phyloP scores from a whole-genome alignment of 2,797 vertebrate species.

The Mormyrus proboscirostris region DNA sequence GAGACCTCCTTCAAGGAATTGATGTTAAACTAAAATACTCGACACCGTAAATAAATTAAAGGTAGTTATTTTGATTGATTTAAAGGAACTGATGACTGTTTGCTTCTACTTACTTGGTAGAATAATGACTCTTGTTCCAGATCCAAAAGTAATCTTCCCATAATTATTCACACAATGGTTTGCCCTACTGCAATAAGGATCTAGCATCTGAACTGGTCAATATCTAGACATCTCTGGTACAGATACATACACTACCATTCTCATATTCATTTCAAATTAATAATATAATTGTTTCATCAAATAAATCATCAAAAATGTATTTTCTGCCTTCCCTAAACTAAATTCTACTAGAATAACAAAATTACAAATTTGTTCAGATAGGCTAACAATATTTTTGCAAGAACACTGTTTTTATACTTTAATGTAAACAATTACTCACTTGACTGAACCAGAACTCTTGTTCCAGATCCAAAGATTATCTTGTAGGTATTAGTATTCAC shows the following conservation, averaged over 20 bases:
- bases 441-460: neutral
- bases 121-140: constrained; percentile 20
- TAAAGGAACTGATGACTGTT: neutral
- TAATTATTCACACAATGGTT: constrained; percentile 1
- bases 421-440: constrained; percentile 16
- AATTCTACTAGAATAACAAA: neutral
- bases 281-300: neutral
- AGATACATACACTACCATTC: neutral
- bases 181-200: neutral
- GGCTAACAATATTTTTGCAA: neutral
- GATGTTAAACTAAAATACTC: neutral
- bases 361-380: neutral
- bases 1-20: neutral
- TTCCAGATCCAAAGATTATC: constrained; percentile 20
- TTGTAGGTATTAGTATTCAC: constrained; percentile 22
- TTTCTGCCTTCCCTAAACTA: neutral
- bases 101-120: constrained; percentile 14
- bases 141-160: constrained; percentile 15
- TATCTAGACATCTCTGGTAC: neutral
- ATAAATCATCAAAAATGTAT: neutral
- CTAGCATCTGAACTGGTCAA: neutral
- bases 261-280: neutral
- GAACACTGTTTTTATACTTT: neutral
- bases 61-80: neutral
- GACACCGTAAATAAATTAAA: neutral